phyloP scores from a whole-genome alignment of 2,797 vertebrate species.

The Bufotes viridis region DNA sequence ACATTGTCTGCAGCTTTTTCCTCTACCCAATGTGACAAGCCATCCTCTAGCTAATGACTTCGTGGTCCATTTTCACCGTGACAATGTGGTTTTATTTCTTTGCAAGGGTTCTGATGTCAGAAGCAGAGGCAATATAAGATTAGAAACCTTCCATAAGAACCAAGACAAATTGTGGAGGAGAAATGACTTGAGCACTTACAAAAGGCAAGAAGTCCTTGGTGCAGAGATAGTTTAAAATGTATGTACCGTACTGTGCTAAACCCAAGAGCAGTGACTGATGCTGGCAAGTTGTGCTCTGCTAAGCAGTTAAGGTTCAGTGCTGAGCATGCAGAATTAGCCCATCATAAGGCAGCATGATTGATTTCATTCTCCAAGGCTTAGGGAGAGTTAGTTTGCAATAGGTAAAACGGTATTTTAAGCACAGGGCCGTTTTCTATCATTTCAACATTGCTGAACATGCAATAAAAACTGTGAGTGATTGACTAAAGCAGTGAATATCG shows the following conservation, averaged over 20 bases:
- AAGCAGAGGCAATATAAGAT: conserved; percentile 39
- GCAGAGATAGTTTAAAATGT: conserved; percentile 20
- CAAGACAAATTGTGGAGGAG: conserved; percentile 28
- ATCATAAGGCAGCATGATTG: conserved; percentile 37
- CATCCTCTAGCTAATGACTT: conserved; percentile 22
- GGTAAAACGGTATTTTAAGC: conserved; percentile 45
- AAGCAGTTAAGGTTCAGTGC: conserved; percentile 33
- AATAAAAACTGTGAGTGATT: neutral
- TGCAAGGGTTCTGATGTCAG: conserved; percentile 18
- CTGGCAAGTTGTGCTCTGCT: conserved; percentile 21
- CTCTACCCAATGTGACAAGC: neutral
- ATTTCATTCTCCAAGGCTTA: conserved; percentile 47
- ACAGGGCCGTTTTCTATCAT: conserved; percentile 29
- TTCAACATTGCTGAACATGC: neutral
- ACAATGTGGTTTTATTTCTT: conserved; percentile 36
- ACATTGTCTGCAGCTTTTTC: conserved; percentile 7
- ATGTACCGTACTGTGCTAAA: conserved; percentile 33
- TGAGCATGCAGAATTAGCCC: conserved; percentile 39
- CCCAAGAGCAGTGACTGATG: conserved; percentile 31
- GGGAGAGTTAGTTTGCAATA: conserved; percentile 14
- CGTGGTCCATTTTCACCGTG: conserved; percentile 30
- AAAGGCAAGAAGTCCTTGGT: neutral
- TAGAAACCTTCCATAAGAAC: conserved; percentile 48
- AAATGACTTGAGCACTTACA: conserved; percentile 24
- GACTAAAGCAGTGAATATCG: neutral